Evolutionary conservation across 2,113 vertebrate species (phyloP).

Genomic region (Hippocampus comes): DNA sequence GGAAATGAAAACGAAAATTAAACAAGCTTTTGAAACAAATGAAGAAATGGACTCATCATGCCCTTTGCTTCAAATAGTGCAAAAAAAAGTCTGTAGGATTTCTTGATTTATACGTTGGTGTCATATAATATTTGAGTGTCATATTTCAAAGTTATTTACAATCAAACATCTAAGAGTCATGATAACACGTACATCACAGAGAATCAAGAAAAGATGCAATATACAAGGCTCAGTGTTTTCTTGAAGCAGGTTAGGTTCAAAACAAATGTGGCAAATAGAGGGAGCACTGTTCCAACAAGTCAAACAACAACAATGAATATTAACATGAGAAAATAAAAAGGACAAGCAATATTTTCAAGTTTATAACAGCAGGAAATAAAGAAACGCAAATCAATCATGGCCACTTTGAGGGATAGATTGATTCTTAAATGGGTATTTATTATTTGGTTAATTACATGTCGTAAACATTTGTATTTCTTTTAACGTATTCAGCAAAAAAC

Average conservation of each 20-base stretch:
- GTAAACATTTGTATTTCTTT: slow-evolving; percentile 76
- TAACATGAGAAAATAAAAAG: slow-evolving; percentile 30
- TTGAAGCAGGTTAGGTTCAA: neutral
- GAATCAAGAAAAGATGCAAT: slow-evolving; percentile 31
- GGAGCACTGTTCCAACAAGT: slow-evolving; percentile 65
- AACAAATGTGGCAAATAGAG: slow-evolving; percentile 34
- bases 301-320: slow-evolving; percentile 30
- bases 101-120: slow-evolving; percentile 12
- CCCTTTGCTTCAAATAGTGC: slow-evolving; percentile 41
- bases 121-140: slow-evolving; percentile 7
- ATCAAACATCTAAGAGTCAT: slow-evolving; percentile 1
- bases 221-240: slow-evolving; percentile 49
- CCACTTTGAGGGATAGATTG: slow-evolving; percentile 58
- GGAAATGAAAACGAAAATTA: slow-evolving; percentile 42
- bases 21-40: slow-evolving; percentile 13
- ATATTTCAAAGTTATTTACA: neutral
- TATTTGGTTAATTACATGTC: slow-evolving; percentile 76
- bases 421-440: slow-evolving; percentile 64
- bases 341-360: slow-evolving; percentile 64
- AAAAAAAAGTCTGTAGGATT: slow-evolving; percentile 25
- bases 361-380: slow-evolving; percentile 66
- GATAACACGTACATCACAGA: slow-evolving; percentile 3
- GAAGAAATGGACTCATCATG: slow-evolving; percentile 19
- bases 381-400: slow-evolving; percentile 55
- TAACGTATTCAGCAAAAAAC: slow-evolving; percentile 63